Evolutionary conservation across 2,888 invertebrate genomes (phyloP).

Genomic region (Hirtodrosophila alboralis): DNA sequence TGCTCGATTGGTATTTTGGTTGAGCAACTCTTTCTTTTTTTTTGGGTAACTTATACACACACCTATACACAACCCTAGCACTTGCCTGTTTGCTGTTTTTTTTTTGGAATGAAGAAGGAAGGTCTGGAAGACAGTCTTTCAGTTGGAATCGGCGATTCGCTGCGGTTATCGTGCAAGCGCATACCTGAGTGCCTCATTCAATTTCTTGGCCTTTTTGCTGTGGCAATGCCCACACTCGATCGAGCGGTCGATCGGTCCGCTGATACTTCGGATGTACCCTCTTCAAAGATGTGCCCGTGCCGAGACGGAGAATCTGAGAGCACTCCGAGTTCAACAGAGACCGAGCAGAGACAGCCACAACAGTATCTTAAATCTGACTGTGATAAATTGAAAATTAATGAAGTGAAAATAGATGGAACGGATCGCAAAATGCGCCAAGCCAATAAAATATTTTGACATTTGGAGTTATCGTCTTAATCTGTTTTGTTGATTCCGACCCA

Average conservation of each 20-base stretch:
- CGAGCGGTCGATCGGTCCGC: conserved; percentile 62
- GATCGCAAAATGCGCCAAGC: conserved; percentile 84
- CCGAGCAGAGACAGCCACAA: conserved; percentile 28
- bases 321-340: conserved; percentile 4
- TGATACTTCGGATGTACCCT: conserved; percentile 65
- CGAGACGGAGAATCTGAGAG: conserved; percentile 5
- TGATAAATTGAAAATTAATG: conserved; percentile 84
- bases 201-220: conserved; percentile 42
- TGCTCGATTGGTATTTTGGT: conserved; percentile 7
- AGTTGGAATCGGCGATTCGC: conserved; percentile 57
- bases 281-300: conserved; percentile 63
- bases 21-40: not conserved
- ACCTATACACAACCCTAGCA: conserved; percentile 19
- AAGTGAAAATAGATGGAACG: conserved; percentile 84
- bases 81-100: conserved; percentile 17
- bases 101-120: conserved; percentile 12
- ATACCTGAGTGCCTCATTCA: conserved; percentile 72
- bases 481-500: conserved; percentile 80
- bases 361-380: conserved; percentile 82
- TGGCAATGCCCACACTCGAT: conserved; percentile 45
- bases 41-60: not conserved
- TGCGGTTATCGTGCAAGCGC: conserved; percentile 70
- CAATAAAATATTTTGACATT: conserved; percentile 84
- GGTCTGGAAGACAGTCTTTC: conserved; percentile 20
- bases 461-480: conserved; percentile 84